Evolutionary conservation across 2,797 vertebrate genomes (phyloP).

Genomic region (Ptychadena robeensis): DNA sequence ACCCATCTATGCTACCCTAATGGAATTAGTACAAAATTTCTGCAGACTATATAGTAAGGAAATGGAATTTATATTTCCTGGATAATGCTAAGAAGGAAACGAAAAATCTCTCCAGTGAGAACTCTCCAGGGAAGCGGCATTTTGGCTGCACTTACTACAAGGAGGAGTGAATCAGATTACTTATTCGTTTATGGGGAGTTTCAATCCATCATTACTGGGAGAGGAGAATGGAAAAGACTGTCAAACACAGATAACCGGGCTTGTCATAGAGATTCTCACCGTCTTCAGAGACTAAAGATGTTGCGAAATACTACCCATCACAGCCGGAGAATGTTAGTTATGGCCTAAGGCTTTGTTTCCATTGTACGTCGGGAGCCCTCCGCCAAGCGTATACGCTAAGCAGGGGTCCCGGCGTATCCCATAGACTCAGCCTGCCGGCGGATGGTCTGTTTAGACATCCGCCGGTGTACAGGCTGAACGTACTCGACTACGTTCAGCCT

Average conservation of each 20-base stretch:
- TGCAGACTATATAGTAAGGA: constrained; percentile 1
- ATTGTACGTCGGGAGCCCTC: too few relatives aligned
- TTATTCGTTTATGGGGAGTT: constrained; percentile 41
- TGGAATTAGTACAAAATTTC: constrained; percentile 38
- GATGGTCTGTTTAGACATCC: too few relatives aligned
- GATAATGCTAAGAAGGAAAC: constrained; percentile 25
- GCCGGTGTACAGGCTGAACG: too few relatives aligned
- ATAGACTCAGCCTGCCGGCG: too few relatives aligned
- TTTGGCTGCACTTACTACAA: constrained; percentile 10
- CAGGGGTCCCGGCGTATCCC: too few relatives aligned
- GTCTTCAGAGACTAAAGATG: not conserved
- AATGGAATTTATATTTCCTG: constrained; percentile 39
- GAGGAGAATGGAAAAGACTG: constrained; percentile 18
- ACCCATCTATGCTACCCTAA: not conserved
- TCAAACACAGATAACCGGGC: constrained; percentile 19
- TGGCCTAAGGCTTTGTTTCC: too few relatives aligned
- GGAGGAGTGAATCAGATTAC: constrained; percentile 37
- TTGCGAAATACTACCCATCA: constrained; percentile 12
- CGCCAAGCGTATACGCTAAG: too few relatives aligned
- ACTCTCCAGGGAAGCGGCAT: constrained; percentile 6
- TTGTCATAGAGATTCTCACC: constrained; percentile 21
- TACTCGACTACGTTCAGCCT: too few relatives aligned
- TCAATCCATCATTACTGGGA: constrained; percentile 44
- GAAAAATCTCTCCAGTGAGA: constrained; percentile 3
- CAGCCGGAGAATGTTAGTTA: constrained; percentile 1